A percentile compares a stretch with the other conserved stretches of the same genome.
These are phyloP conservation scores for Pteromalus puparum DNA, from an alignment of 1,140 invertebrate species.

Conservation along the genomic window DNA sequence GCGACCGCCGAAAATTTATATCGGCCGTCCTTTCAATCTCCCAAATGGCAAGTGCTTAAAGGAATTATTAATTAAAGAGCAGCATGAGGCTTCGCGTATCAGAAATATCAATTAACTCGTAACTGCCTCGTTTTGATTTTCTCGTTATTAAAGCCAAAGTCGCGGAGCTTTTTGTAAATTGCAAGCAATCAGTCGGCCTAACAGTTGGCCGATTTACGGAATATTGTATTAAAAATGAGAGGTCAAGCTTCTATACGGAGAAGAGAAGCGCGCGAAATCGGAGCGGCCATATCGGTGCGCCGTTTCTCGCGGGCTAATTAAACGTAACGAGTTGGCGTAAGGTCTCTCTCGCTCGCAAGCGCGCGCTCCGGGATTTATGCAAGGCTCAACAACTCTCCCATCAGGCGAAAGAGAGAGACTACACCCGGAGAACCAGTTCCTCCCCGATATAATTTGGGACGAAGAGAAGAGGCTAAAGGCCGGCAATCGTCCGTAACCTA, in stretches of 20 bases:
- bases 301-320: conserved; percentile 37
- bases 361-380: conserved; percentile 13
- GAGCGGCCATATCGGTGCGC: conserved; percentile 25
- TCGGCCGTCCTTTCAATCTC: background rate
- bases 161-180: no score
- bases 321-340: conserved; percentile 41
- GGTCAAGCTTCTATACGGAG: background rate
- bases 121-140: background rate
- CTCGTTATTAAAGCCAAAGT: background rate
- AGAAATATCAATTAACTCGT: conserved; percentile 5
- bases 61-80: conserved; percentile 14
- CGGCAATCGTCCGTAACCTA: background rate
- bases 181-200: background rate
- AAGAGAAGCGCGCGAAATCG: background rate
- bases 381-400: background rate
- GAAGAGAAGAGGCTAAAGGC: conserved; percentile 6
- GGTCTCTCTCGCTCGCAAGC: background rate
- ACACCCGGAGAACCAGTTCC: conserved; percentile 27
- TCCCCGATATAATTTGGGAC: conserved; percentile 35
- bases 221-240: background rate
- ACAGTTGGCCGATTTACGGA: background rate
- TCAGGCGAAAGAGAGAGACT: background rate
- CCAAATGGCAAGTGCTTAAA: background rate
- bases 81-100: background rate
- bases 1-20: no score